Evolutionary conservation across 2,797 vertebrate species (phyloP), one percentile per base, ranked within the genome.

Genomic region (Schizothorax lantsangensis): DNA sequence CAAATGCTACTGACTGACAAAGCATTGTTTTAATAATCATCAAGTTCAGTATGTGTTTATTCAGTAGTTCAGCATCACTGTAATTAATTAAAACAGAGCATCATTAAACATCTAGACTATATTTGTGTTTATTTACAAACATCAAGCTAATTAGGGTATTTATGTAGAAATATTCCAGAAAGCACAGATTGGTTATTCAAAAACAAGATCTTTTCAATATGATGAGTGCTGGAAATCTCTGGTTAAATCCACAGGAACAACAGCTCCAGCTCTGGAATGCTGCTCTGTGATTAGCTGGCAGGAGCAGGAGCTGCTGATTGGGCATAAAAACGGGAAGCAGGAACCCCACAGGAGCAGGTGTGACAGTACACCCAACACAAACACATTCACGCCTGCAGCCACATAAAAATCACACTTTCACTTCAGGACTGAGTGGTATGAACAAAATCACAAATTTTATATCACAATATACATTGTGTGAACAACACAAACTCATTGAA

Each of bases 301-400:
- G 81, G 86, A 38, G 0, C 68, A 86, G 79, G 17, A 59, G 88
- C 54, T 88, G 91, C 92, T 92, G 92, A 93, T 85, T 17, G 75
- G 85, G 89, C 89, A 88, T 69, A 89, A 81, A 66, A 69, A 78
- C 75, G 23, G 45, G 21, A 71, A 85, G 80, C 40, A 36, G 59
- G 85, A 84, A 62, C 68, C 84, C 84, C 79, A 85, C 84, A 78
- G 43, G 78, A 83, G 75, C 66, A 73, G 19, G 62, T 26, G 73
- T 73, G 30, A 68, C 73, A 54, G n/a, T 77, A 36, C 21, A 83
- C 23, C 15, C 5, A 74, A 73, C 43, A 78, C 72, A 78, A 77
- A 84, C n/a, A 68, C 33, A 68, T n/a, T 78, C 45, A 84, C 47
- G 54, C 62, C 21, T 68, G 23, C 74, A 77, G 54, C 43, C 19